These are phyloP conservation scores for Lochmaea capreae DNA, from an alignment of 2,888 invertebrate species.

Conservation along the genomic window DNA sequence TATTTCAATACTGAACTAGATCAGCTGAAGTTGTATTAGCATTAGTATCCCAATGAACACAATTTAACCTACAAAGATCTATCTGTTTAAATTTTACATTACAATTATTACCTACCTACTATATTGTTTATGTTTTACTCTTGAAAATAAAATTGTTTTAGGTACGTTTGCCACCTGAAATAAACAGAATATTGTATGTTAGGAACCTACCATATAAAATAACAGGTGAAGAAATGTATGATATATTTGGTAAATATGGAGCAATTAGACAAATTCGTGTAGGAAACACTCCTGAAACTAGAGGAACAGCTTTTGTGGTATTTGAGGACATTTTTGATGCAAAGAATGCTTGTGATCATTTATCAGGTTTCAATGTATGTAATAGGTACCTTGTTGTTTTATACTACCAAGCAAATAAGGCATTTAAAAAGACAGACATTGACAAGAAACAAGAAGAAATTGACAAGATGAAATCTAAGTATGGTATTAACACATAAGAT, in stretches of 20 bases:
- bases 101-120: neutral
- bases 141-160: slow-evolving; percentile 61
- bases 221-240: slow-evolving; percentile 99
- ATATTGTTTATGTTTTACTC: slow-evolving; percentile 10
- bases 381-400: slow-evolving; percentile 98
- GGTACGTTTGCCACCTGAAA: slow-evolving; percentile 98
- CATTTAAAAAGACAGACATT: slow-evolving; percentile 94
- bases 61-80: neutral
- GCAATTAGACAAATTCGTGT: slow-evolving; percentile 98
- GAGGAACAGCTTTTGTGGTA: slow-evolving; percentile 99
- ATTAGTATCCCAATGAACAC: neutral
- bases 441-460: slow-evolving; percentile 97
- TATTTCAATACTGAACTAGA: neutral
- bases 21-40: neutral
- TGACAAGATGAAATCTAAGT: slow-evolving; percentile 94
- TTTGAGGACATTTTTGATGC: slow-evolving; percentile 99
- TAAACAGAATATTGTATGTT: slow-evolving; percentile 95
- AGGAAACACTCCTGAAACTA: slow-evolving; percentile 96
- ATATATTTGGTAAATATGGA: slow-evolving; percentile 99
- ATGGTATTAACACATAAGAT: slow-evolving; percentile 74
- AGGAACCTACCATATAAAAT: slow-evolving; percentile 99
- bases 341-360: slow-evolving; percentile 99
- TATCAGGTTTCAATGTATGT: slow-evolving; percentile 99
- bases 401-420: slow-evolving; percentile 97
- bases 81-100: neutral